Conservation (phyloP, 2,113 vertebrate genomes). For the Maccullochella peelii region DNA sequence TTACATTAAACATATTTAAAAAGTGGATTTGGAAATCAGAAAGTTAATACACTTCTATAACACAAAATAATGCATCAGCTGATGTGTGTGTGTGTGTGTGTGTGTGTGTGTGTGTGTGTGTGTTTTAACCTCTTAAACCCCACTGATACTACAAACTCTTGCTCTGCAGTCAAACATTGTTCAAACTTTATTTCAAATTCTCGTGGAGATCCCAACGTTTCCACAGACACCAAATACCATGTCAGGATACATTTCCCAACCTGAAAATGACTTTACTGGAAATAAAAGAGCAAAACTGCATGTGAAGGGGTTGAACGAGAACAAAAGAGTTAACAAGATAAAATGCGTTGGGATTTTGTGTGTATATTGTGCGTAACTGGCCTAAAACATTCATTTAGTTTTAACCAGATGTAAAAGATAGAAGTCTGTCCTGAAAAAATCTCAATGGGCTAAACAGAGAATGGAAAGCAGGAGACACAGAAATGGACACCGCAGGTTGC, state of each 20-base stretch:
- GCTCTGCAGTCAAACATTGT: neutral
- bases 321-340: neutral
- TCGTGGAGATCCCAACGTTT: conserved; percentile 13
- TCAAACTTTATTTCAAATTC: conserved; percentile 37
- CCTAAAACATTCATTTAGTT: conserved; percentile 43
- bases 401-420: conserved; percentile 4
- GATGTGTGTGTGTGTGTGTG: neutral
- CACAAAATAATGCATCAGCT: too few species aligned
- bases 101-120: neutral
- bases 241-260: neutral
- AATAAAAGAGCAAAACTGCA: neutral
- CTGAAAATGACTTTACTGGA: neutral
- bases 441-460: neutral
- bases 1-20: too few species aligned
- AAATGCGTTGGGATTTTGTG: neutral
- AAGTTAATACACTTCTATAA: too few species aligned
- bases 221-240: conserved; percentile 19
- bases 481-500: neutral
- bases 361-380: neutral
- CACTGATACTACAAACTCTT: neutral
- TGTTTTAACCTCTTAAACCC: neutral
- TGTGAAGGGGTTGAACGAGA: neutral
- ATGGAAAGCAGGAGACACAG: neutral
- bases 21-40: too few species aligned
- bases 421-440: neutral